phyloP scores from a whole-genome alignment of 2,888 invertebrate genomes.

The Baronia brevicornis region DNA sequence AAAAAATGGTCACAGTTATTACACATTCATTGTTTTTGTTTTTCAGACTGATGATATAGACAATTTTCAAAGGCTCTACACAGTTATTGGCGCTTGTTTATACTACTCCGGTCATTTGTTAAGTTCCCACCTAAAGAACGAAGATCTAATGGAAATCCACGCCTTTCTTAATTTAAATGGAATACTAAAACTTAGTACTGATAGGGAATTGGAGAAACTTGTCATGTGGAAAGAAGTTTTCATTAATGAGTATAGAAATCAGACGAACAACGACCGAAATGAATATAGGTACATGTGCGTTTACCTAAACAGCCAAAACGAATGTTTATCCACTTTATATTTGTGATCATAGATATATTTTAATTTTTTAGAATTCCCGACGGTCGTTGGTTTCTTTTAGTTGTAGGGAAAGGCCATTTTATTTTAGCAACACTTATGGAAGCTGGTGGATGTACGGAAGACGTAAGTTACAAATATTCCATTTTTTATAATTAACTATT shows the following conservation, averaged over 20 bases:
- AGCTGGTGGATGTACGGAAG: constrained; percentile 84
- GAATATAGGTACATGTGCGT: constrained; percentile 61
- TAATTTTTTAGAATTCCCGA: constrained; percentile 64
- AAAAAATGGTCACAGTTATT: too few relatives aligned
- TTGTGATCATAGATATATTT: constrained; percentile 6
- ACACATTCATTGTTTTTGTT: constrained; percentile 14
- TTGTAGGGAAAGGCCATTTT: constrained; percentile 83
- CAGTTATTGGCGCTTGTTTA: constrained; percentile 78
- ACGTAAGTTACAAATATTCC: too few relatives aligned
- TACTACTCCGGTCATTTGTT: constrained; percentile 83
- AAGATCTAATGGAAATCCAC: constrained; percentile 84
- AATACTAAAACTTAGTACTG: constrained; percentile 79
- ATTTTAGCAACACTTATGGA: constrained; percentile 83
- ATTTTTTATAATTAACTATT: too few relatives aligned
- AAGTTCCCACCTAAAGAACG: constrained; percentile 84
- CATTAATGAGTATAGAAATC: constrained; percentile 63
- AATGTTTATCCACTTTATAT: constrained; percentile 7
- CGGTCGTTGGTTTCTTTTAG: constrained; percentile 82
- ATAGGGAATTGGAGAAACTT: constrained; percentile 81
- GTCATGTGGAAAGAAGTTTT: constrained; percentile 87
- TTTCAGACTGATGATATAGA: constrained; percentile 84
- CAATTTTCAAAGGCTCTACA: constrained; percentile 83
- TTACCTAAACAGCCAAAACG: too few relatives aligned
- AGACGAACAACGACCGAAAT: constrained; percentile 39
- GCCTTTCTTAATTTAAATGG: constrained; percentile 85